A percentile compares a stretch with the other conserved stretches of the same genome.
phyloP scores from a whole-genome alignment of 2,888 invertebrate genomes.

The Schizotus pectinicornis region DNA sequence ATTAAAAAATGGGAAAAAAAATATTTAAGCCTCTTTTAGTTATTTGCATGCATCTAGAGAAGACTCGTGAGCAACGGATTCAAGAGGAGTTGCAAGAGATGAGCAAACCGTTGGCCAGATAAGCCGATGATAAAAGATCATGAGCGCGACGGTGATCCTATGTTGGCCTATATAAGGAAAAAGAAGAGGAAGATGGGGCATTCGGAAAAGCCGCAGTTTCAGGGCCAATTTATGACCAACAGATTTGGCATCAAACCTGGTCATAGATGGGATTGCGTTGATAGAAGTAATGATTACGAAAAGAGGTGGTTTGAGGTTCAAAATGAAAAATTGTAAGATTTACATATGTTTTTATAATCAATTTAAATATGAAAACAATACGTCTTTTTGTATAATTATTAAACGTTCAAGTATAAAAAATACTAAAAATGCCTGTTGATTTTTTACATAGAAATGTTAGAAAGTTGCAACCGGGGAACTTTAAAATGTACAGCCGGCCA shows the following conservation, averaged over 20 bases:
- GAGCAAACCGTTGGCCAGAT: slow-evolving; percentile 89
- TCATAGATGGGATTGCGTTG: slow-evolving; percentile 98
- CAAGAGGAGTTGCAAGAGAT: slow-evolving; percentile 84
- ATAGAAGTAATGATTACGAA: slow-evolving; percentile 96
- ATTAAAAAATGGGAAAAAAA: no score
- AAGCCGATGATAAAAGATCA: slow-evolving; percentile 84
- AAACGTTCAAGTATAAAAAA: no score
- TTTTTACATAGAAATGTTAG: no score
- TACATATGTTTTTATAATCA: no score
- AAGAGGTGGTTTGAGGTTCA: slow-evolving; percentile 82
- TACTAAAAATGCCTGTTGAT: no score
- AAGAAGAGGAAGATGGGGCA: slow-evolving; percentile 70
- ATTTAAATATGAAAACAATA: no score
- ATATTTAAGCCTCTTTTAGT: no score
- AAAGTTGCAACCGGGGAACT: no score
- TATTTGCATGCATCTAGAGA: no score
- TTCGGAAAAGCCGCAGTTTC: slow-evolving; percentile 73
- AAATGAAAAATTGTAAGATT: no score
- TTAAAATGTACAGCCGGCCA: no score
- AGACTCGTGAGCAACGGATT: slow-evolving; percentile 71
- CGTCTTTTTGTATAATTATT: no score
- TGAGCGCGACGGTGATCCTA: slow-evolving; percentile 90
- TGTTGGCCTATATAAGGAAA: slow-evolving; percentile 84
- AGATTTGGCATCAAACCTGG: slow-evolving; percentile 92
- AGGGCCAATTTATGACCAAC: slow-evolving; percentile 89